Evolutionary conservation across 1,140 invertebrate species (phyloP).

Genomic region (Wiebesia pumilae): DNA sequence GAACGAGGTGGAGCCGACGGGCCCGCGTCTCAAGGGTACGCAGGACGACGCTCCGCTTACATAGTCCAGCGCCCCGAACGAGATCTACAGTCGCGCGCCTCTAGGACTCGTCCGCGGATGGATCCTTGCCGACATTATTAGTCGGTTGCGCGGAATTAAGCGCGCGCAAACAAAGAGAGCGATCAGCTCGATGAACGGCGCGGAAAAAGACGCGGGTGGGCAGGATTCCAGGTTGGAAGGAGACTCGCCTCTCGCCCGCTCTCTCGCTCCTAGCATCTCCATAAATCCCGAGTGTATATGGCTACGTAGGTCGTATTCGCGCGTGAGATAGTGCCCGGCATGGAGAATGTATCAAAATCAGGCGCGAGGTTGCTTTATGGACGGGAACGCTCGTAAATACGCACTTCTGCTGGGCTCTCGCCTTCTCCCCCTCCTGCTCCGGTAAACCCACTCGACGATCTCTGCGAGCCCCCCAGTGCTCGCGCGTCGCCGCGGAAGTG

Average conservation of each 20-base stretch:
- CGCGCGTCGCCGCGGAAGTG: slow-evolving; percentile 24
- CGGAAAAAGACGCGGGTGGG: slow-evolving; percentile 3
- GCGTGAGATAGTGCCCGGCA: slow-evolving; percentile 74
- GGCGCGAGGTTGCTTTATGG: slow-evolving; percentile 76
- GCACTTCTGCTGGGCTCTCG: slow-evolving; percentile 72
- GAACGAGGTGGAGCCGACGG: background rate
- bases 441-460: background rate
- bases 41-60: background rate
- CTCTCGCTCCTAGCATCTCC: slow-evolving; percentile 64
- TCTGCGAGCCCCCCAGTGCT: background rate
- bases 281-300: slow-evolving; percentile 74
- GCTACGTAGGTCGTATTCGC: slow-evolving; percentile 75
- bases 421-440: slow-evolving; percentile 55
- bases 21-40: no score
- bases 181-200: background rate
- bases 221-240: background rate
- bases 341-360: slow-evolving; percentile 76
- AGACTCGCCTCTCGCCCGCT: slow-evolving; percentile 20
- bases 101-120: background rate
- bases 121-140: slow-evolving; percentile 44
- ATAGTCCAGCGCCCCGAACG: background rate
- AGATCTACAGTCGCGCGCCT: slow-evolving; percentile 33
- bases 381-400: slow-evolving; percentile 76
- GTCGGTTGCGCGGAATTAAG: slow-evolving; percentile 29
- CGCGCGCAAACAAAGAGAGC: slow-evolving; percentile 29